phyloP scores from a whole-genome alignment of 1,140 invertebrate species.

The Physella acuta region DNA sequence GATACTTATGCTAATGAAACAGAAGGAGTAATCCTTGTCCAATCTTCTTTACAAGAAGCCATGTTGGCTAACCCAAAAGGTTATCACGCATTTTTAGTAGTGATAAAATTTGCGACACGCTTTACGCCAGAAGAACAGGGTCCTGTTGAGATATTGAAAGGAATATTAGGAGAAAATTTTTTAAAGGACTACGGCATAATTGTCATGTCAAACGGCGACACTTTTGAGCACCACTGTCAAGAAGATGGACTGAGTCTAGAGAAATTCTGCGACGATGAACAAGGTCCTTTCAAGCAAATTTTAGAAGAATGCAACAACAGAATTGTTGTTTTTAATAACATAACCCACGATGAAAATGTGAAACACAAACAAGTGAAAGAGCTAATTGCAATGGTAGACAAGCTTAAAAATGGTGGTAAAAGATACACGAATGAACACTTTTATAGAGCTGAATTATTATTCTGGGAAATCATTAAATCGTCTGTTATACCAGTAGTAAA shows the following conservation, averaged over 20 bases:
- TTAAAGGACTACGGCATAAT: not conserved
- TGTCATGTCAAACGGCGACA: not conserved
- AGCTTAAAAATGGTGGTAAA: not conserved
- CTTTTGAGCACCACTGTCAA: not conserved
- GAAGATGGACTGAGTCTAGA: not conserved
- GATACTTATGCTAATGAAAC: not conserved
- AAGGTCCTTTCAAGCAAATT: not conserved
- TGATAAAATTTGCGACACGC: not conserved
- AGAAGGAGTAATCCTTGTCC: not conserved
- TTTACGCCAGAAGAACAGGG: constrained; percentile 1
- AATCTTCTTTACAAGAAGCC: not conserved
- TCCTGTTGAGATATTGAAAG: not conserved
- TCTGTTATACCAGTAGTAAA: too few species aligned
- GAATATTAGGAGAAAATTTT: not conserved
- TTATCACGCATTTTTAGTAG: not conserved
- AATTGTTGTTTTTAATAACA: not conserved
- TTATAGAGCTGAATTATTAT: too few species aligned
- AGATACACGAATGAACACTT: not conserved
- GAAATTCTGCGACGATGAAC: not conserved
- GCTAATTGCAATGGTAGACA: not conserved
- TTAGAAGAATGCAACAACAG: constrained; percentile 1
- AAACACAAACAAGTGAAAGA: not conserved
- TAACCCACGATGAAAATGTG: not conserved
- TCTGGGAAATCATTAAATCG: too few species aligned
- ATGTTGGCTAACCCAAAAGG: not conserved